Evolutionary conservation across 1,140 invertebrate genomes (phyloP).

Genomic region (Carposina sasakii): DNA sequence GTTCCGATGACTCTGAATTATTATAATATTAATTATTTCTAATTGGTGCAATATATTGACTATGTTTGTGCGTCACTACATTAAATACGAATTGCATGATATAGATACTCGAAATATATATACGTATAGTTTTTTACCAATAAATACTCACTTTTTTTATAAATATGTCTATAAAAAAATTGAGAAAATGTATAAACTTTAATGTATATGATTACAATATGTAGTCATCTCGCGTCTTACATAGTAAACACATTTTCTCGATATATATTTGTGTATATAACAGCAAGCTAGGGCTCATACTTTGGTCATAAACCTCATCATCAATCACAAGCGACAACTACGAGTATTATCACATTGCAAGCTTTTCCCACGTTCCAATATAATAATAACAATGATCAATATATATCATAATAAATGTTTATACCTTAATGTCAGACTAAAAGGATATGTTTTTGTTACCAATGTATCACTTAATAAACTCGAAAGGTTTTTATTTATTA

Average conservation of each 20-base stretch:
- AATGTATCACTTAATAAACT: slow-evolving; percentile 43
- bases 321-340: not conserved
- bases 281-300: not conserved
- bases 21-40: too few relatives aligned
- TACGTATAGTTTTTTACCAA: not conserved
- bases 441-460: slow-evolving; percentile 67
- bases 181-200: slow-evolving; percentile 3
- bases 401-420: slow-evolving; percentile 42
- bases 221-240: slow-evolving; percentile 57
- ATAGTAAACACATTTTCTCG: slow-evolving; percentile 38
- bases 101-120: not conserved
- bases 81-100: not conserved
- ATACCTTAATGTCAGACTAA: slow-evolving; percentile 57
- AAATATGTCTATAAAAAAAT: not conserved
- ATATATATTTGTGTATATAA: not conserved
- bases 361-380: not conserved
- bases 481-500: not conserved
- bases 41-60: slow-evolving; percentile 8
- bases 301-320: not conserved
- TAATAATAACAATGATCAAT: slow-evolving; percentile 17
- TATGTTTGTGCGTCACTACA: not conserved
- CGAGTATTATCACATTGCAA: slow-evolving; percentile 1
- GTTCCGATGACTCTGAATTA: too few relatives aligned
- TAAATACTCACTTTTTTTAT: not conserved
- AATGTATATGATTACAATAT: slow-evolving; percentile 27